A percentile compares a stretch with the other conserved stretches of the same genome.
These are phyloP conservation scores for Tetragonisca angustula DNA, from an alignment of 2,888 invertebrate species.

Conservation along the genomic window DNA sequence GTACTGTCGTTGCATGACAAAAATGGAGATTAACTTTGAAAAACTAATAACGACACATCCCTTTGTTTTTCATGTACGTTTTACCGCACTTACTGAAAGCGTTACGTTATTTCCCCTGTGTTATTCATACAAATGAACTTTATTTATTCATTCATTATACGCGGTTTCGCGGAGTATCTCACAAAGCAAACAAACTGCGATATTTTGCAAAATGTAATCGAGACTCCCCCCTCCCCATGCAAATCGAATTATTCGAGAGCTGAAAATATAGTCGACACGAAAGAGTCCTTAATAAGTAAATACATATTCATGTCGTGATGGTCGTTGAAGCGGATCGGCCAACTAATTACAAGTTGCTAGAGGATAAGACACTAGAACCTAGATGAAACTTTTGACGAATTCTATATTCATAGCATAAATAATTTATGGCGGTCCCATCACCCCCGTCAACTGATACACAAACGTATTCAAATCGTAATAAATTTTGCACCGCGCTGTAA, in stretches of 20 bases:
- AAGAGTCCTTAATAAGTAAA: constrained; percentile 72
- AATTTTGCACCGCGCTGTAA: not conserved
- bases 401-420: constrained; percentile 60
- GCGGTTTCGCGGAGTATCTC: not conserved
- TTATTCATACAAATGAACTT: not conserved
- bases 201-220: not conserved
- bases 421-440: constrained; percentile 45
- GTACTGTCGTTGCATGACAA: no score
- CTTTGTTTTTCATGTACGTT: no score
- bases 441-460: not conserved
- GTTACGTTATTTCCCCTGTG: not conserved
- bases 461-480: constrained; percentile 30
- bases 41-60: no score
- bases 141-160: no score
- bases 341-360: constrained; percentile 70
- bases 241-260: constrained; percentile 32
- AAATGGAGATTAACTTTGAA: no score
- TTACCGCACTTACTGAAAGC: no score
- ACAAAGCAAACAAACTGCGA: not conserved
- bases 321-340: constrained; percentile 63
- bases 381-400: constrained; percentile 52
- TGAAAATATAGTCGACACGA: constrained; percentile 21
- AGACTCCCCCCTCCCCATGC: constrained; percentile 19
- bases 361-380: constrained; percentile 39
- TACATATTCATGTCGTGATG: constrained; percentile 78